phyloP scores from a whole-genome alignment of 2,797 vertebrate species.

The Danio tinwini region DNA sequence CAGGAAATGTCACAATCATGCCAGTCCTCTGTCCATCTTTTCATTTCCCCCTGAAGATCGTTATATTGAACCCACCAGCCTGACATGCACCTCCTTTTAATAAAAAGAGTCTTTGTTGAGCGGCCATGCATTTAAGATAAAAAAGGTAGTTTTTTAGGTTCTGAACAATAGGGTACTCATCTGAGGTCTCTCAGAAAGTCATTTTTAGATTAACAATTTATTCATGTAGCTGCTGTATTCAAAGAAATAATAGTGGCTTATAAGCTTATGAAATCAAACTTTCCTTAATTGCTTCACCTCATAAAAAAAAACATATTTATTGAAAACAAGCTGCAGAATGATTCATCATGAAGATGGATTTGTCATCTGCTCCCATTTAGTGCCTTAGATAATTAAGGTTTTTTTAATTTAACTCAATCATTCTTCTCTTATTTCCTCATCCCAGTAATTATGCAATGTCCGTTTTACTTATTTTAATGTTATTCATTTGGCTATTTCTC shows the following conservation, averaged over 20 bases:
- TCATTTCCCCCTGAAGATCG: conserved; percentile 23
- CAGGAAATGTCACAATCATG: conserved; percentile 71
- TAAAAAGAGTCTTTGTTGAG: conserved; percentile 49
- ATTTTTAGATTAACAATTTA: neutral
- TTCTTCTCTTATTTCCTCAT: neutral
- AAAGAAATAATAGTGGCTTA: neutral
- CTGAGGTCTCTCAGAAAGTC: neutral
- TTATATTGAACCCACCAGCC: conserved; percentile 31
- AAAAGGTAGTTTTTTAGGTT: conserved; percentile 6
- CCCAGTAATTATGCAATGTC: neutral
- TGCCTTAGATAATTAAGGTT: neutral
- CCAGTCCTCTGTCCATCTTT: conserved; percentile 49
- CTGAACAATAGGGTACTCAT: conserved; percentile 13
- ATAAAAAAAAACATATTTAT: conserved; percentile 9
- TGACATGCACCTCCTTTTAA: conserved; percentile 31
- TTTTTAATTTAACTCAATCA: neutral
- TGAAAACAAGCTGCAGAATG: neutral
- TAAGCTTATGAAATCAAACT: neutral
- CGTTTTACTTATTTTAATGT: neutral
- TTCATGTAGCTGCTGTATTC: neutral
- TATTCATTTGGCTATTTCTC: neutral
- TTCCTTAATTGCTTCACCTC: neutral
- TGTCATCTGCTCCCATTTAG: neutral
- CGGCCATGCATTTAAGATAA: conserved; percentile 17
- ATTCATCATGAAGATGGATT: neutral